Conservation (phyloP, 2,797 vertebrate species). For the Hipposideros larvatus region DNA sequence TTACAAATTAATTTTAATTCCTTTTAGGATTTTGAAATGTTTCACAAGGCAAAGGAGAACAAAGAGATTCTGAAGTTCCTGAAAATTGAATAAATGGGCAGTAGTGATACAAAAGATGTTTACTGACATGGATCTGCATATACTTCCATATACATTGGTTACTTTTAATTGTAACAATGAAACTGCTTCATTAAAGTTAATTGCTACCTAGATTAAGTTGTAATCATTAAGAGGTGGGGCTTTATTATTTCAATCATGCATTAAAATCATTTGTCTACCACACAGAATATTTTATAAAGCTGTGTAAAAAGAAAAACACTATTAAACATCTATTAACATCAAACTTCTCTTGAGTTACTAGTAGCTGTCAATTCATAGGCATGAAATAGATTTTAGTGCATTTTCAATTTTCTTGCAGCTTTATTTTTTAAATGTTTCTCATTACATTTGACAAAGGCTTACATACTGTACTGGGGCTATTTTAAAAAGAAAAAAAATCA, state of each 20-base stretch:
- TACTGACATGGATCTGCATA: neutral
- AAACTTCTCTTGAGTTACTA: neutral
- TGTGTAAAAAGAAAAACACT: neutral
- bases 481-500: neutral
- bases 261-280: neutral
- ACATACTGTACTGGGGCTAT: neutral
- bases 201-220: neutral
- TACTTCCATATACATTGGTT: neutral
- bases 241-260: neutral
- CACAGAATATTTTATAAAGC: neutral
- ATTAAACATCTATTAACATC: neutral
- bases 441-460: constrained; percentile 3
- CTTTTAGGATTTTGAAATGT: constrained; percentile 63
- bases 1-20: constrained; percentile 7
- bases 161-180: neutral
- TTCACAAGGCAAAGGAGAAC: constrained; percentile 53
- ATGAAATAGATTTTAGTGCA: constrained; percentile 26
- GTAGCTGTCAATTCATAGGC: neutral
- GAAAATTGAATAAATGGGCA: constrained; percentile 44
- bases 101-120: neutral
- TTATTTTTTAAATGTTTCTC: constrained; percentile 18
- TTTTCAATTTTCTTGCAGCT: constrained; percentile 15
- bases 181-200: constrained; percentile 6
- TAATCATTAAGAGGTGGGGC: neutral
- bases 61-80: constrained; percentile 67